Base-by-base conservation (phyloP, 2,113 vertebrate genomes). In the Hemibagrus wyckioides region DNA sequence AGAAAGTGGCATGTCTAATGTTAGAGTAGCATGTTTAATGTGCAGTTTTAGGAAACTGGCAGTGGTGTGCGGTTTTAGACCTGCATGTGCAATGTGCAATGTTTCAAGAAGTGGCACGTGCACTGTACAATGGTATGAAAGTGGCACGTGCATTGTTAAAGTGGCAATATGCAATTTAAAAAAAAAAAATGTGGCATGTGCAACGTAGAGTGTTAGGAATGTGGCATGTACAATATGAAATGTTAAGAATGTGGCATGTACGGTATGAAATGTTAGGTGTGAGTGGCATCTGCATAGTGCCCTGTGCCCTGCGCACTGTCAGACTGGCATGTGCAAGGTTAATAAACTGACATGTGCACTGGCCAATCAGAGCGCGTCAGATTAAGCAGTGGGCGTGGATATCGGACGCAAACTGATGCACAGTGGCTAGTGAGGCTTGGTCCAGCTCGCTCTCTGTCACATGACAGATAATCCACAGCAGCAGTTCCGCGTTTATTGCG, bases 401-500 rank as follows among this genome's bases (percentile, higher is more conserved):
- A 52, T 67, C 0, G 56, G 21, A 52, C n/a, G 19, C 82, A 21
- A 36, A 54, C 28, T 23, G n/a, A 59, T 1, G 30, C 36, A 15
- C 33, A 81, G 39, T 81, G 79, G 79, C 23, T 81, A 33, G 23
- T 41, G 54, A 14, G 23, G 33, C 13, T 11, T 59, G 23, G 54
- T 39, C 36, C 79, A 41, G 33, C 36, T 81, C 79, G 30, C 79
- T 28, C 30, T 84, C 48, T 5, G 83, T 84, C 83, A 84, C 65
- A 73, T 84, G 83, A 84, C 83, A 54, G 83, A 54, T 71, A 73
- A 84, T 84, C 65, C 67, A 25, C 4, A 54, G 48, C 63, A 17
- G 30, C 82, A 73, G 83, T 84, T 84, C 83, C 83, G 83, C 23
- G 83, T 84, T 84, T 69, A 28, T 39, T 71, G 48, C 30, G 50